Base-by-base conservation (phyloP, 2,888 invertebrate genomes). In the Helicoverpa assulta region DNA sequence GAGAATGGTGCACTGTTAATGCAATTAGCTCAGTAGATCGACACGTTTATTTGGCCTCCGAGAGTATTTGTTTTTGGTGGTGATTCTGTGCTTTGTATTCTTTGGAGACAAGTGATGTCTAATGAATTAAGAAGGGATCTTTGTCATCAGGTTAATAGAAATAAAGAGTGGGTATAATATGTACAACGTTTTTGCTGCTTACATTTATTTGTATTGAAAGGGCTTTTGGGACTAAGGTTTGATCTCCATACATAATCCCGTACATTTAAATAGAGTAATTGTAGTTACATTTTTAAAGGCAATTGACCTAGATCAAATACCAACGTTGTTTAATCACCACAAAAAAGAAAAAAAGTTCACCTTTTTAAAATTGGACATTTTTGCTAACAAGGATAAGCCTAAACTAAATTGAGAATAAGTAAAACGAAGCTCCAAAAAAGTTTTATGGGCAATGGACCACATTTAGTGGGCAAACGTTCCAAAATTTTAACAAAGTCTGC, bases 401-500 rank as follows among this genome's bases (percentile, higher is more conserved):
- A 59, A 53, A 55, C 26, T 16, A 43, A 67, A 67, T 62, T 51
- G 6, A 67, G 70, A 80, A 58, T 55, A 21, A 47, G 2, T 16
- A 26, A n/a, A 43, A 26, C 18, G 8, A 47, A 53, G 7, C 29
- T 50, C 8, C 19, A 47, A 55, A 64, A 73, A 70, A 50, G n/a
- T 65, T 62, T 62, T 26, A 62, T 33, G 6, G 43, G 8, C 61
- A 26, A 55, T 67, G 63, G 64, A 61, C 51, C 47, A 54, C 19
- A 70, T n/a, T 53, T 68, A 18, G 52, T 21, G 47, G 50, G 47
- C 60, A 62, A 78, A 59, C 40, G 52, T 54, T 37, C 53, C 14
- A 55, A 76, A 79, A 76, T 77, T 70, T 57, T 57, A 78, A 72
- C 67, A 76, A 80, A 80, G 59, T 67, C 56, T 33, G 53, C 55